A percentile compares a stretch with the other conserved stretches of the same genome.
These are phyloP conservation scores for Oxyura jamaicensis DNA, from an alignment of 2,113 vertebrate species.

Conservation along the genomic window DNA sequence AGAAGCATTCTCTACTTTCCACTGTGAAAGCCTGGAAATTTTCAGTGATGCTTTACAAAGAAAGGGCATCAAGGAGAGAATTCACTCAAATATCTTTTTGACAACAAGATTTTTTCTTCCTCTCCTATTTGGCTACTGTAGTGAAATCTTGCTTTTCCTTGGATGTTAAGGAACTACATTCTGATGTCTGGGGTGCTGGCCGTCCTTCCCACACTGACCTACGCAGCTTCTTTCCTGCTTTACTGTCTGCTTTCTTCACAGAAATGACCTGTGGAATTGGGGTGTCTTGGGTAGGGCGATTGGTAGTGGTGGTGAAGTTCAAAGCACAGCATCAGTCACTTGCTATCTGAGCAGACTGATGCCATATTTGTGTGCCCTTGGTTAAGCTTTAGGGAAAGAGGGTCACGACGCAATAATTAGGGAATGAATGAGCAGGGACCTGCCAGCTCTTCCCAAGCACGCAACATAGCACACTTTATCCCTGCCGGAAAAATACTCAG, in stretches of 20 bases:
- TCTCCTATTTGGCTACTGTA: not conserved
- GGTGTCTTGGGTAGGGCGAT: not conserved
- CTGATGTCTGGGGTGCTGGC: not conserved
- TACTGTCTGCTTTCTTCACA: not conserved
- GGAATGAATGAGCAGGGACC: not conserved
- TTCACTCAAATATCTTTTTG: not conserved
- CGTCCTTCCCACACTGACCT: not conserved
- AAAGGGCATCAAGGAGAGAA: not conserved
- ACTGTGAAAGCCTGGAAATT: not conserved
- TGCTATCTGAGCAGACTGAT: conserved; percentile 1
- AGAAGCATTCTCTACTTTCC: not conserved
- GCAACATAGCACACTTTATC: conserved; percentile 38
- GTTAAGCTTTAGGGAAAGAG: conserved; percentile 20
- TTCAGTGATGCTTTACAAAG: not conserved
- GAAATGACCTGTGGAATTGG: not conserved
- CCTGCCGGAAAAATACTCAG: conserved; percentile 63
- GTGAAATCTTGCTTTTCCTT: not conserved
- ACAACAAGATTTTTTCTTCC: not conserved
- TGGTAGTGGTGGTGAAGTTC: not conserved
- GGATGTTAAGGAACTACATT: not conserved
- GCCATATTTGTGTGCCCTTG: not conserved
- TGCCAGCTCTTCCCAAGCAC: conserved; percentile 13
- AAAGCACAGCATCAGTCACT: conserved; percentile 20
- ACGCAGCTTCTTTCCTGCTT: not conserved
- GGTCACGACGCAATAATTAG: conserved; percentile 20